Evolutionary conservation across 2,113 vertebrate species (phyloP).

Genomic region (Pterocles burchelli): DNA sequence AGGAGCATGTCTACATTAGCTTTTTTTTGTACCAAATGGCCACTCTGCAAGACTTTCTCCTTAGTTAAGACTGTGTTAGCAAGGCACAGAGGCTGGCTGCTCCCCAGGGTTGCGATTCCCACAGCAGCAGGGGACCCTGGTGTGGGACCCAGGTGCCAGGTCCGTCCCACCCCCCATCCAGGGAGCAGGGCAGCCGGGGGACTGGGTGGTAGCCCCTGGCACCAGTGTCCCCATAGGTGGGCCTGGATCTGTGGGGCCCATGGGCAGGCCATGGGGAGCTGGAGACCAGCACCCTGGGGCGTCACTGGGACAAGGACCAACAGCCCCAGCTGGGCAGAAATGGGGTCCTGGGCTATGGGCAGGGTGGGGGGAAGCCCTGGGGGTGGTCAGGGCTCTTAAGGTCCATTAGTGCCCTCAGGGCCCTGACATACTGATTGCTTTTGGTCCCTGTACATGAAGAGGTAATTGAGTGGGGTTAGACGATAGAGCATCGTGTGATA

Average conservation of each 20-base stretch:
- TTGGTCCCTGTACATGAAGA: not conserved
- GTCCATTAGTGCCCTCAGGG: not conserved
- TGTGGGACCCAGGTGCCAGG: not conserved
- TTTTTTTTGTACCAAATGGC: not conserved
- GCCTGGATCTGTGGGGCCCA: fast-evolving
- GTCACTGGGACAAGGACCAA: not conserved
- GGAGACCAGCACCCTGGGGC: fast-evolving
- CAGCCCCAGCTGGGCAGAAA: not conserved
- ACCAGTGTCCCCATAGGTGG: not conserved
- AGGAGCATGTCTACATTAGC: not conserved
- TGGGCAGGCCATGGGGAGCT: not conserved
- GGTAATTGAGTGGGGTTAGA: not conserved
- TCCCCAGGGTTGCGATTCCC: not conserved
- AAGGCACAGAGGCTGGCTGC: not conserved
- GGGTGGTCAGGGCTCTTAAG: not conserved
- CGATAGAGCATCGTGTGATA: not conserved
- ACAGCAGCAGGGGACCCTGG: not conserved
- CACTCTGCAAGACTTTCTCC: not conserved
- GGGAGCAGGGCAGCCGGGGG: not conserved
- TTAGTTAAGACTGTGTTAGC: not conserved
- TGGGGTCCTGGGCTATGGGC: too few species aligned
- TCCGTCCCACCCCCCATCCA: not conserved
- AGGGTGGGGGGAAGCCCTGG: too few species aligned
- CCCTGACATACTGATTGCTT: not conserved
- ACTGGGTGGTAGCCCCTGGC: not conserved